Conservation (phyloP, 2,888 invertebrate species). For the Caenorhabditis sp. region DNA sequence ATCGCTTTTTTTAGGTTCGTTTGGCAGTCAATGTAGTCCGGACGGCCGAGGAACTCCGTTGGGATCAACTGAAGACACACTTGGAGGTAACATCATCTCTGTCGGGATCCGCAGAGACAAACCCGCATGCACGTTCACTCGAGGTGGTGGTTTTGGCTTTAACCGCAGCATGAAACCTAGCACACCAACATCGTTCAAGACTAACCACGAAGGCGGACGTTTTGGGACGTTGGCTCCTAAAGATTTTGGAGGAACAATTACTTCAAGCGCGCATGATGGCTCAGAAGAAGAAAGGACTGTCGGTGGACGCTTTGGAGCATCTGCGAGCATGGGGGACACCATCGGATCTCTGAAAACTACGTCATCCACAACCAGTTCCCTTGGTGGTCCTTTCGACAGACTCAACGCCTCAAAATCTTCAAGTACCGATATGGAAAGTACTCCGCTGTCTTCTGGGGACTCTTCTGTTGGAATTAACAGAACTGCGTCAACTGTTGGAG, state of each 20-base stretch:
- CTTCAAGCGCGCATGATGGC: background rate
- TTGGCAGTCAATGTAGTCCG: slow-evolving; percentile 2
- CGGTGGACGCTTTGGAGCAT: slow-evolving; percentile 31
- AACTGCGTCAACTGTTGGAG: background rate
- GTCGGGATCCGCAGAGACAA: slow-evolving; percentile 19
- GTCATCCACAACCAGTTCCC: too few relatives aligned
- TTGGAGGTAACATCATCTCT: slow-evolving; percentile 52
- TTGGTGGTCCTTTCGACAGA: too few relatives aligned
- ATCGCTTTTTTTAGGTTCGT: slow-evolving; percentile 28
- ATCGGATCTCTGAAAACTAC: slow-evolving; percentile 4
- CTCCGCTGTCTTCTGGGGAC: too few relatives aligned
- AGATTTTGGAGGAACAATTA: background rate
- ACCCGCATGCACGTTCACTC: slow-evolving; percentile 39
- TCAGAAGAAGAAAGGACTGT: background rate
- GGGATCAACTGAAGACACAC: slow-evolving; percentile 31
- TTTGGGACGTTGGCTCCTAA: slow-evolving; percentile 28
- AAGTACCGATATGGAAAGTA: too few relatives aligned
- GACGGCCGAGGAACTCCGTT: slow-evolving; percentile 50
- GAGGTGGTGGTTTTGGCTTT: slow-evolving; percentile 37
- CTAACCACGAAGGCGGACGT: slow-evolving; percentile 41
- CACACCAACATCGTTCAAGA: slow-evolving; percentile 20
- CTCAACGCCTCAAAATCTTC: too few relatives aligned
- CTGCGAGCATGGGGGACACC: background rate
- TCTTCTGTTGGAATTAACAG: slow-evolving; percentile 1
- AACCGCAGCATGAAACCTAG: slow-evolving; percentile 13